Evolutionary conservation across 2,888 invertebrate species (phyloP).

Genomic region (Ormyrus nitidulus): DNA sequence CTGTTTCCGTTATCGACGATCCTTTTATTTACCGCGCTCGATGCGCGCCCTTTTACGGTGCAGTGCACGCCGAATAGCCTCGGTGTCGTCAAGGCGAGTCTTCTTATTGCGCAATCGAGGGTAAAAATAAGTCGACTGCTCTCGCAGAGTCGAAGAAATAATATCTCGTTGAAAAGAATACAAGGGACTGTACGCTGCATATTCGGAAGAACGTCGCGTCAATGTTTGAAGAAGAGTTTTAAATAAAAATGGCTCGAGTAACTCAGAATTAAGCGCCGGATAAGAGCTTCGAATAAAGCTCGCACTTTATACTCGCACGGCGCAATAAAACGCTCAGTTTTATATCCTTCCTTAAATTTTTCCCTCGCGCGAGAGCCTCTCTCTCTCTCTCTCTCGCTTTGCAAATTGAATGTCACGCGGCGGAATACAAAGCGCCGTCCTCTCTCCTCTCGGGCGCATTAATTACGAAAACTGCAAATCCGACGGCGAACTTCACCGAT

Average conservation of each 20-base stretch:
- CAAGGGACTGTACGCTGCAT: not conserved
- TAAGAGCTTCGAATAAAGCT: not conserved
- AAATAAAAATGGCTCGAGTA: not conserved
- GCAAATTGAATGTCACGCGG: no score
- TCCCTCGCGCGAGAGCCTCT: no score
- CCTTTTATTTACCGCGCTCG: not conserved
- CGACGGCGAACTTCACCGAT: not conserved
- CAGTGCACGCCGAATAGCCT: not conserved
- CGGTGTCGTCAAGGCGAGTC: conserved; percentile 11
- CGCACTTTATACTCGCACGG: not conserved
- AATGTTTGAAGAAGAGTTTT: no score
- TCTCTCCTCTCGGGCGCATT: no score
- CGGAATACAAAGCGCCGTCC: not conserved
- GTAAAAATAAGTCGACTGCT: not conserved
- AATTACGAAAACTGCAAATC: conserved; percentile 1
- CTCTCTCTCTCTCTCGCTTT: no score
- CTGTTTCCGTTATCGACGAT: conserved; percentile 32
- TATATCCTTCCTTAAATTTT: not conserved
- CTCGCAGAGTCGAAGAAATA: no score
- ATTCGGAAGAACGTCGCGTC: not conserved
- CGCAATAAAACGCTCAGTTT: not conserved
- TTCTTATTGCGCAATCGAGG: conserved; percentile 23
- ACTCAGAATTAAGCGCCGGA: not conserved
- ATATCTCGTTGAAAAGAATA: not conserved
- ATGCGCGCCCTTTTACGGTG: not conserved